These are phyloP conservation scores for Sebastes kiyomatsui DNA, from an alignment of 2,797 vertebrate genomes.

Conservation along the genomic window DNA sequence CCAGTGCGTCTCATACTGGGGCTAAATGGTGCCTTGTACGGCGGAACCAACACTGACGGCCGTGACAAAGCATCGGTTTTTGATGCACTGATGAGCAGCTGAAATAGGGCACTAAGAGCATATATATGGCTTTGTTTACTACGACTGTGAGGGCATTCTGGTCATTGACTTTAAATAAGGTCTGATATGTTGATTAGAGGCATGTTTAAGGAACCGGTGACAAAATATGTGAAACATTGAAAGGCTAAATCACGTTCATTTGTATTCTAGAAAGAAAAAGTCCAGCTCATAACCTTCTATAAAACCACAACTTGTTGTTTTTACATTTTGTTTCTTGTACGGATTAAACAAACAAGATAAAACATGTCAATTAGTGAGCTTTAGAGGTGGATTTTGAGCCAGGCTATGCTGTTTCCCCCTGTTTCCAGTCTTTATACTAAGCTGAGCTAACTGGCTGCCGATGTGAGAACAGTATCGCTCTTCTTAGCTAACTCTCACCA, in stretches of 20 bases:
- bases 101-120: neutral
- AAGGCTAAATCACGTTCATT: conserved; percentile 6
- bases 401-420: neutral
- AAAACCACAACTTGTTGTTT: neutral
- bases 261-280: neutral
- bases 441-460: neutral
- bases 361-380: neutral
- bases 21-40: no score
- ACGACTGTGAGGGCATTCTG: neutral
- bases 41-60: no score
- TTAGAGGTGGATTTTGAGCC: neutral
- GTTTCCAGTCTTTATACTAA: neutral
- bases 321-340: neutral
- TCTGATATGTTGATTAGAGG: conserved; percentile 23
- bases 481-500: neutral
- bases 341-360: neutral
- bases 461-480: neutral
- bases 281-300: neutral
- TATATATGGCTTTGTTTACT: conserved; percentile 10
- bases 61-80: no score
- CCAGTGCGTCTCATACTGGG: no score
- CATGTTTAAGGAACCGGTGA: conserved; percentile 15
- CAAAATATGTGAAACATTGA: neutral
- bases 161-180: conserved; percentile 13
- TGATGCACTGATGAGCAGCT: neutral